Evolutionary conservation across 37 sponge, comb jelly and placozoan species (phyloP), one percentile per base, ranked within the genome.

Genomic region (Ephydatia muelleri): DNA sequence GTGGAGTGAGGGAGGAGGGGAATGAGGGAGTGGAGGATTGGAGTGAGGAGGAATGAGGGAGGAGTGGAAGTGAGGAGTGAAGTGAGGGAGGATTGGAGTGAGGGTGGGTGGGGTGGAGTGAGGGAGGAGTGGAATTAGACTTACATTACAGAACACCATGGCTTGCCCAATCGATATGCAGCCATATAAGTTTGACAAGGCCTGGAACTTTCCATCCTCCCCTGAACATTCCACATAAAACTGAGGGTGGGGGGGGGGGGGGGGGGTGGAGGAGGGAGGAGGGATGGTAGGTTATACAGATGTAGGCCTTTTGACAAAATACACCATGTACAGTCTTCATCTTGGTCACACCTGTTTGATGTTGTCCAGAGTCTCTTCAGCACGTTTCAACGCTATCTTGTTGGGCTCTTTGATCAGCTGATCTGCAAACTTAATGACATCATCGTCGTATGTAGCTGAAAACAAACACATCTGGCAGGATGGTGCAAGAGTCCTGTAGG

Each of bases 91-190:
- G 26, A n/a, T n/a, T n/a, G n/a, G n/a, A n/a, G n/a, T n/a, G n/a
- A n/a, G n/a, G n/a, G 36, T 33, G 25, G 8, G 28, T 2, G 37
- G 37, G 3, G 71, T 30, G 25, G 23, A 36, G 26, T 34, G 49
- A 22, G 2, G 27, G 31, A 11, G n/a, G n/a, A n/a, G n/a, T n/a
- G n/a, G n/a, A n/a, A n/a, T n/a, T n/a, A n/a, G 28, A 47, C 97
- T 86, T 34, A 96, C 97, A 65, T 87, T 85, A 76, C 98, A 97
- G 76, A 97, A 97, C 9, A 97, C 88, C 89, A 97, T 97, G 31
- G 95, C 85, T 85, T 97, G 98, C 32, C 95, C 95, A 76, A 94
- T 84, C 27, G 83, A 85, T 39, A 95, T 79, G 31, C 87, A 80
- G 9, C 87, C 94, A 84, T 97, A 97, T 48, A 97, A 86, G 85